phyloP scores from a whole-genome alignment of 2,113 vertebrate species.

The Charina bottae region DNA sequence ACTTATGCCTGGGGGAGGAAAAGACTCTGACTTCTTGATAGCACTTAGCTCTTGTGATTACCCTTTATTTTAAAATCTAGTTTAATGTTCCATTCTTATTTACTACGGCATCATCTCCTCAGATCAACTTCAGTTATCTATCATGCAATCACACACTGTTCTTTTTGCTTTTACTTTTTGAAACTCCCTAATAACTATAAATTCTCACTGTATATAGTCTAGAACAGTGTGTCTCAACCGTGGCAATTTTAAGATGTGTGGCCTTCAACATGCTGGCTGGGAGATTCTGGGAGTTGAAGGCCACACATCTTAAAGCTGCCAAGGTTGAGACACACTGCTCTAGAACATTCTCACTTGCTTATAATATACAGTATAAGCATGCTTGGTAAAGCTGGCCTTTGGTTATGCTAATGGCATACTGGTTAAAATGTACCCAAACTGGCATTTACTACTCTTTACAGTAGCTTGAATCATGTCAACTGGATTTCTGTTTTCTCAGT shows the following conservation, averaged over 20 bases:
- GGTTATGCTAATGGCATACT: background rate
- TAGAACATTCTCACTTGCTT: background rate
- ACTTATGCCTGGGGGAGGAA: slow-evolving; percentile 48
- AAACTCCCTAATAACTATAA: background rate
- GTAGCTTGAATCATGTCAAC: too few species aligned
- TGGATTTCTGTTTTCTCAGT: too few species aligned
- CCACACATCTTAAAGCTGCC: too few species aligned
- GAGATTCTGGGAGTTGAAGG: too few species aligned
- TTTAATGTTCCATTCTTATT: rapidly evolving
- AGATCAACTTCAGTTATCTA: background rate
- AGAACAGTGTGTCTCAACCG: background rate
- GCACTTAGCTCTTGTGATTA: background rate
- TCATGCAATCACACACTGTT: background rate
- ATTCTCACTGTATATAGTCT: background rate
- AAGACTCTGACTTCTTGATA: background rate
- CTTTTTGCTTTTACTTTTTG: background rate
- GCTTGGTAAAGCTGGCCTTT: background rate
- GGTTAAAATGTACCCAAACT: background rate
- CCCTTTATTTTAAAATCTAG: background rate
- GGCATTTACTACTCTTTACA: background rate
- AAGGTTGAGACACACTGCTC: too few species aligned
- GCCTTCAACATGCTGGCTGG: too few species aligned
- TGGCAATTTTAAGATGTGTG: too few species aligned
- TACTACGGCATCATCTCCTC: background rate
- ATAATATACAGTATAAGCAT: background rate